Conservation (phyloP, 2,797 vertebrate species). For the Aplochiton taeniatus region DNA sequence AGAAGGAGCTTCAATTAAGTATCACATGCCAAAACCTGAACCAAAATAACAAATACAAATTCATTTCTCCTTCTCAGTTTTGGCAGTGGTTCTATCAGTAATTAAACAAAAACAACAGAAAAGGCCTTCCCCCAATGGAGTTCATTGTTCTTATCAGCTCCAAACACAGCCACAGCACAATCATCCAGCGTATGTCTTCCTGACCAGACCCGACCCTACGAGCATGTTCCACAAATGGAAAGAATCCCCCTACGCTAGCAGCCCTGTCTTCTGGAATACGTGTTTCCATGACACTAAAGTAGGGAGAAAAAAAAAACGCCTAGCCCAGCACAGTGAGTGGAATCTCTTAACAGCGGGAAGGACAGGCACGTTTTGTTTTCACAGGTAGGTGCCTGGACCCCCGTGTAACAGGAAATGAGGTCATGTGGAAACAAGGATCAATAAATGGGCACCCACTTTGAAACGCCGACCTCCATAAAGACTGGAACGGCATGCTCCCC, state of each 20-base stretch:
- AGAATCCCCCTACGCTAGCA: slow-evolving; percentile 9
- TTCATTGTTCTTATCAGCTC: slow-evolving; percentile 29
- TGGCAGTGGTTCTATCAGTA: neutral
- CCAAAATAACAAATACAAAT: neutral
- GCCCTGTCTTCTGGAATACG: slow-evolving; percentile 31
- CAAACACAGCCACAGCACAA: slow-evolving; percentile 29
- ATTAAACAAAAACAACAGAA: neutral
- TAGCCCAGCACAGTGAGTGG: slow-evolving; percentile 36
- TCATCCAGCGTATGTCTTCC: slow-evolving; percentile 21
- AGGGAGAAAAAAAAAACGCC: neutral
- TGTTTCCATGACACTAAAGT: slow-evolving; percentile 49
- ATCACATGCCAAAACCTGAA: too few relatives aligned
- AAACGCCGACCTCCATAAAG: slow-evolving; percentile 36
- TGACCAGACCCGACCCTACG: slow-evolving; percentile 16
- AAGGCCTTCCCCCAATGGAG: too few relatives aligned
- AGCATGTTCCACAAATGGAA: slow-evolving; percentile 49
- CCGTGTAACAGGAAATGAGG: slow-evolving; percentile 61
- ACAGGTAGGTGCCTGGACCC: slow-evolving; percentile 52
- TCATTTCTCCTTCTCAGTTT: slow-evolving; percentile 8
- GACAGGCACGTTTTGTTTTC: slow-evolving; percentile 55
- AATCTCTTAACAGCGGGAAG: slow-evolving; percentile 48
- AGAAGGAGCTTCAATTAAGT: too few relatives aligned
- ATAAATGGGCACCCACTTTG: slow-evolving; percentile 22
- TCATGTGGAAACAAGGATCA: slow-evolving; percentile 46
- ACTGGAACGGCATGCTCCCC: slow-evolving; percentile 25